Conservation (phyloP, 2,113 vertebrate species). For the Herpetotheres cachinnans region DNA sequence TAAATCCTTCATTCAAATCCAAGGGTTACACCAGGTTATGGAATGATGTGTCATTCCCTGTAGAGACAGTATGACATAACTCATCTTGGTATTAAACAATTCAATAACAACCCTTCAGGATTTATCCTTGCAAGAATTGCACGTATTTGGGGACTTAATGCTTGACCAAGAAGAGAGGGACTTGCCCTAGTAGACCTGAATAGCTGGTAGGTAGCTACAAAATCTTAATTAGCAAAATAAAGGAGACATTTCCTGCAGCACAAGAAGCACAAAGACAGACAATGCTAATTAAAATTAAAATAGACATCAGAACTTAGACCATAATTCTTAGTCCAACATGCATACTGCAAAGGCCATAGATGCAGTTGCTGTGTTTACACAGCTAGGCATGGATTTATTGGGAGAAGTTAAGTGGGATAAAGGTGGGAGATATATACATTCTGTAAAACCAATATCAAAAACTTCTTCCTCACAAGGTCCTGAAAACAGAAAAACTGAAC, state of each 20-base stretch:
- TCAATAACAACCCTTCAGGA: not conserved
- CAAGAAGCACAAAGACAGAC: not conserved
- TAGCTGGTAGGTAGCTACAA: not conserved
- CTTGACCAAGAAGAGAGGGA: not conserved
- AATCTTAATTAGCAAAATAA: constrained; percentile 1
- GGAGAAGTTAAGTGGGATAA: not conserved
- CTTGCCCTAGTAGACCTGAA: not conserved
- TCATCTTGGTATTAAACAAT: not conserved
- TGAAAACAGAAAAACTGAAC: not conserved
- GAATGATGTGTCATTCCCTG: not conserved
- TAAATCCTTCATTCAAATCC: not conserved
- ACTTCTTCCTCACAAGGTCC: not conserved
- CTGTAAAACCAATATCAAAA: not conserved
- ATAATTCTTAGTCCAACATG: not conserved
- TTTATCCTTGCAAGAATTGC: not conserved
- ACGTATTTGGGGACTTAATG: not conserved
- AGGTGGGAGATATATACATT: not conserved
- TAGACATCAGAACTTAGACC: not conserved
- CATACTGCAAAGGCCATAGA: not conserved
- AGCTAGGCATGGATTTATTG: not conserved
- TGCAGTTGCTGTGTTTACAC: not conserved
- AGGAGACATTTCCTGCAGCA: not conserved
- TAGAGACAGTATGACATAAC: not conserved
- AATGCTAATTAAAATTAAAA: not conserved
- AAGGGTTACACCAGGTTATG: not conserved